phyloP scores from a whole-genome alignment of 2,113 vertebrate genomes.

The Elgaria multicarinata region DNA sequence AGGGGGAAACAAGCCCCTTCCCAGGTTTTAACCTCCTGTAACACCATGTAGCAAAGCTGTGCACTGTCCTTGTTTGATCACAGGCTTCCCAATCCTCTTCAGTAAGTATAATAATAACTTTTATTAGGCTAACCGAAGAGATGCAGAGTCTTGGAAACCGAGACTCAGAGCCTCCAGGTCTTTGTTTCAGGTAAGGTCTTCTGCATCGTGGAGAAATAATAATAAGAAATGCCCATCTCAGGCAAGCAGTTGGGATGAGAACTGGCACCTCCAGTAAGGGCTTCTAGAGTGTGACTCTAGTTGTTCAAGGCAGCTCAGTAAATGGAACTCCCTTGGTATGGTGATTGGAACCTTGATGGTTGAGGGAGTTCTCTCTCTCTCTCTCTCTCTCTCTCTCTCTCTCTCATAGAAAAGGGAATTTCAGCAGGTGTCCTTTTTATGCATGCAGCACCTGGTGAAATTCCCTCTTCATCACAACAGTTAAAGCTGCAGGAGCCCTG shows the following conservation, averaged over 20 bases:
- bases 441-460: too few relatives aligned
- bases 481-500: too few relatives aligned
- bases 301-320: not conserved
- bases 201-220: not conserved
- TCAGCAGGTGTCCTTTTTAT: too few relatives aligned
- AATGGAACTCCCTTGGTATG: not conserved
- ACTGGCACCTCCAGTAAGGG: not conserved
- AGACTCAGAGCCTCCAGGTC: conserved; percentile 39
- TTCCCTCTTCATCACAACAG: too few relatives aligned
- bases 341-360: not conserved
- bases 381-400: too few relatives aligned
- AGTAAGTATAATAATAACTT: conserved; percentile 30
- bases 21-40: too few relatives aligned
- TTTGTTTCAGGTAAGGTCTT: conserved; percentile 45
- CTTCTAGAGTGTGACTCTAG: not conserved
- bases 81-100: not conserved
- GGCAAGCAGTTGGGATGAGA: not conserved
- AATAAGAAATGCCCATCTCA: not conserved
- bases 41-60: not conserved
- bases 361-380: too few relatives aligned
- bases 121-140: conserved; percentile 38
- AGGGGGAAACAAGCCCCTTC: not conserved
- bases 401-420: too few relatives aligned
- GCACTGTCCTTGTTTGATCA: not conserved
- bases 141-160: conserved; percentile 12